Percentiles rank a stretch among this genome's conserved stretches.
Conservation (phyloP, 1,140 invertebrate genomes). For the Zaprionus camerounensis region DNA sequence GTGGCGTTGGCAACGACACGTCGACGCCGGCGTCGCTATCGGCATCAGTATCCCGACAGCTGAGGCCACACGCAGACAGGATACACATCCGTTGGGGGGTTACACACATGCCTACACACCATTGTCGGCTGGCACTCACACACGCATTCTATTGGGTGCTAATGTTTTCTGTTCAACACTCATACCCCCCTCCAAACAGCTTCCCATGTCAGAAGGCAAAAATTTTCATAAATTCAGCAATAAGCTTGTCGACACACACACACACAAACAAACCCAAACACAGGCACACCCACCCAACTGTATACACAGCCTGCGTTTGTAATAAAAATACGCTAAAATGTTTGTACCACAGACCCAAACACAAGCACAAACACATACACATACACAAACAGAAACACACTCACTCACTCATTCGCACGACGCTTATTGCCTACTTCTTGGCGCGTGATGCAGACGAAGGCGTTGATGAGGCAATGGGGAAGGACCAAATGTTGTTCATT, state of each 20-base stretch:
- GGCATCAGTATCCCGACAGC: conserved; percentile 44
- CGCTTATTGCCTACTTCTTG: conserved; percentile 78
- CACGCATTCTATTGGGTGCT: conserved; percentile 79
- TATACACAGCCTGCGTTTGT: conserved; percentile 53
- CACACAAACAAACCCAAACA: conserved; percentile 16
- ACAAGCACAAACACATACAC: not conserved
- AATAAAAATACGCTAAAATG: conserved; percentile 83
- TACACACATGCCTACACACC: conserved; percentile 30
- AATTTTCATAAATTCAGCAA: conserved; percentile 81
- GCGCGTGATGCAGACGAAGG: conserved; percentile 40
- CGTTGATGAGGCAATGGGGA: not conserved
- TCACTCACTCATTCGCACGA: conserved; percentile 30
- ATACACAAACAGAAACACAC: not conserved
- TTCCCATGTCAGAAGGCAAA: conserved; percentile 52
- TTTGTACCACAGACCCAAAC: conserved; percentile 60
- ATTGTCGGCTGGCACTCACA: conserved; percentile 31
- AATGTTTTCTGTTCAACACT: conserved; percentile 63
- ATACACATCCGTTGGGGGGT: conserved; percentile 68
- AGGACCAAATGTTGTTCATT: conserved; percentile 59
- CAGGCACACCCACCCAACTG: conserved; percentile 2
- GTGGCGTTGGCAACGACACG: conserved; percentile 32
- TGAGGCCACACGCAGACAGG: conserved; percentile 71
- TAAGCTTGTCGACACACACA: conserved; percentile 69
- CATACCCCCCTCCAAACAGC: conserved; percentile 3
- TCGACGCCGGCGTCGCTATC: conserved; percentile 26